phyloP scores from a whole-genome alignment of 2,797 vertebrate genomes.

The Leptodactylus fallax region DNA sequence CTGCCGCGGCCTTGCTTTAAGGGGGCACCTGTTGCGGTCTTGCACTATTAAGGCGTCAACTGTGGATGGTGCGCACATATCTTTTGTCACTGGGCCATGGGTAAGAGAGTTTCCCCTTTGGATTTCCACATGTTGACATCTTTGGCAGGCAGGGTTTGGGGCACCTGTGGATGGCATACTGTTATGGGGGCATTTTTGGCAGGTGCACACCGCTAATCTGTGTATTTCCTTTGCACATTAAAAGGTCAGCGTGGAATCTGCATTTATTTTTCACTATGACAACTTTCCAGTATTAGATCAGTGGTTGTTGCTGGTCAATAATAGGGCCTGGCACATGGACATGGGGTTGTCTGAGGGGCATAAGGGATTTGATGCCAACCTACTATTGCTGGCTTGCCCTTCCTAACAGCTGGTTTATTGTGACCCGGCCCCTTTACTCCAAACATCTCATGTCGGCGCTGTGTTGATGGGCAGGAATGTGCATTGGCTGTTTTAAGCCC shows the following conservation, averaged over 20 bases:
- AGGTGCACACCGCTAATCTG: neutral
- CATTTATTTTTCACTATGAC: neutral
- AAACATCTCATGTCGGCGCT: neutral
- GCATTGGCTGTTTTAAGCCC: constrained; percentile 34
- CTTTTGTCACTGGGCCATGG: too few species aligned
- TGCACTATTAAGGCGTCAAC: neutral
- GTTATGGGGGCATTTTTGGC: neutral
- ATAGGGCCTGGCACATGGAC: neutral
- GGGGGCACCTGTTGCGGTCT: too few species aligned
- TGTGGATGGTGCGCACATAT: neutral
- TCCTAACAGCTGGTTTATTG: constrained; percentile 34
- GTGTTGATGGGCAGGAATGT: constrained; percentile 56
- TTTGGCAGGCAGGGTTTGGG: too few species aligned
- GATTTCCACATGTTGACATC: too few species aligned
- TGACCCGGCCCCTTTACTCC: neutral
- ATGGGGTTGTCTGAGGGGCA: too few species aligned
- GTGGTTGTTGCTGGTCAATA: neutral
- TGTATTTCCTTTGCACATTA: neutral
- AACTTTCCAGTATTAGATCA: neutral
- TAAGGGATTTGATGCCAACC: constrained; percentile 3
- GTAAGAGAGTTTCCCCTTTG: too few species aligned
- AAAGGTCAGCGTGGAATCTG: neutral
- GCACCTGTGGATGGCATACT: neutral
- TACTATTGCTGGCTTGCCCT: constrained; percentile 19
- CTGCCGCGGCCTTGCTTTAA: too few species aligned